Conservation (phyloP, 2,113 vertebrate species). For the Bubalus kerabau region DNA sequence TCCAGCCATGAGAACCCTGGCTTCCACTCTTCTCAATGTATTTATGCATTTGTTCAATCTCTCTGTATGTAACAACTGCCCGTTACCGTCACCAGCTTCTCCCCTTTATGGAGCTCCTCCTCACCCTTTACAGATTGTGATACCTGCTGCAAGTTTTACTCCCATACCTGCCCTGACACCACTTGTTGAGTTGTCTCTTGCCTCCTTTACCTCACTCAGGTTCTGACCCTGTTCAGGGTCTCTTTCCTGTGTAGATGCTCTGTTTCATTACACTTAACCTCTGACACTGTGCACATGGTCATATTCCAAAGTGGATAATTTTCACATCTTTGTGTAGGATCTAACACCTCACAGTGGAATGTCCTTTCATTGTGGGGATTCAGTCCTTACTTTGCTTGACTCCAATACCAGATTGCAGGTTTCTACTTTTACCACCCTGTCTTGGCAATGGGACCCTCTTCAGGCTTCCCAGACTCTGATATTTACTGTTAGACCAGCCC, state of each 20-base stretch:
- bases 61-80: accelerated
- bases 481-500: not conserved
- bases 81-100: accelerated
- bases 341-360: accelerated
- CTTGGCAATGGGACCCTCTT: not conserved
- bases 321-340: not conserved
- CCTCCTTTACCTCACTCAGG: not conserved
- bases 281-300: no score
- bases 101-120: no score
- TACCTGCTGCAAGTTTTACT: not conserved
- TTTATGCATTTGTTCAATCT: not conserved
- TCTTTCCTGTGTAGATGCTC: not conserved
- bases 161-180: not conserved
- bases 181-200: no score
- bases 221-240: not conserved
- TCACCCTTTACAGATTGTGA: not conserved
- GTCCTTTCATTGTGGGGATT: not conserved
- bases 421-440: not conserved
- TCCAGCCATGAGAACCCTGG: not conserved
- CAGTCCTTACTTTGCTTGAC: not conserved
- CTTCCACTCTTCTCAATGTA: not conserved
- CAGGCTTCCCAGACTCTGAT: not conserved
- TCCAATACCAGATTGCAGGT: not conserved
- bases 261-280: not conserved
- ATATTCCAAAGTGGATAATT: not conserved